A percentile compares a stretch with the other conserved stretches of the same genome.
phyloP scores from a whole-genome alignment of 2,113 vertebrate species.

The Neoarius graeffei region DNA sequence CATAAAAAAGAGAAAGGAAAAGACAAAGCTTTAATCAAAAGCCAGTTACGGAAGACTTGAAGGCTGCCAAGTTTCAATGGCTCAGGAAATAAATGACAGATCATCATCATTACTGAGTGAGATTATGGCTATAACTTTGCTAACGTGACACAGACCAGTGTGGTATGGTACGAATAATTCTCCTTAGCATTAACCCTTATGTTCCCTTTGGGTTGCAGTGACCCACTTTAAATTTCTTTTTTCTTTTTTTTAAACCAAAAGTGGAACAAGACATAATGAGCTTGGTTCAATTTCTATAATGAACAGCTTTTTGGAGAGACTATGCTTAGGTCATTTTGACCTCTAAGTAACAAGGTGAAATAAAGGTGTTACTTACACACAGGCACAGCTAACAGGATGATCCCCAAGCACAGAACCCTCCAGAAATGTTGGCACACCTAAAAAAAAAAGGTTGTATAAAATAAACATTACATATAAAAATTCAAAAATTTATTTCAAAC shows the following conservation, averaged over 20 bases:
- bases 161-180: conserved; percentile 58
- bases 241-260: not conserved
- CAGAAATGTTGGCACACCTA: not conserved
- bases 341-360: conserved; percentile 4
- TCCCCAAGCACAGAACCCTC: not conserved
- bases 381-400: not conserved
- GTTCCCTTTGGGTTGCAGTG: not conserved
- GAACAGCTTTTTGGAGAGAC: not conserved
- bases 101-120: conserved; percentile 28
- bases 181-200: conserved; percentile 37
- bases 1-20: conserved; percentile 7
- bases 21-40: conserved; percentile 57
- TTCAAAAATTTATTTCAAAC: not conserved
- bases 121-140: conserved; percentile 58
- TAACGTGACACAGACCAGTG: conserved; percentile 59
- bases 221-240: not conserved
- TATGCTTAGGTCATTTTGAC: not conserved
- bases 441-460: too few relatives aligned
- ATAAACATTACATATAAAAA: too few relatives aligned
- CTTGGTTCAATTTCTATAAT: not conserved
- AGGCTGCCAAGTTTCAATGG: conserved; percentile 58
- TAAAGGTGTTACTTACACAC: not conserved
- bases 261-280: not conserved
- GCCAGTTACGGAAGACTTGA: conserved; percentile 46
- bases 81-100: conserved; percentile 30